phyloP scores from a whole-genome alignment of 30 jellyfish, hydroid and myxozoan species.

The Cassiopea xamachana region DNA sequence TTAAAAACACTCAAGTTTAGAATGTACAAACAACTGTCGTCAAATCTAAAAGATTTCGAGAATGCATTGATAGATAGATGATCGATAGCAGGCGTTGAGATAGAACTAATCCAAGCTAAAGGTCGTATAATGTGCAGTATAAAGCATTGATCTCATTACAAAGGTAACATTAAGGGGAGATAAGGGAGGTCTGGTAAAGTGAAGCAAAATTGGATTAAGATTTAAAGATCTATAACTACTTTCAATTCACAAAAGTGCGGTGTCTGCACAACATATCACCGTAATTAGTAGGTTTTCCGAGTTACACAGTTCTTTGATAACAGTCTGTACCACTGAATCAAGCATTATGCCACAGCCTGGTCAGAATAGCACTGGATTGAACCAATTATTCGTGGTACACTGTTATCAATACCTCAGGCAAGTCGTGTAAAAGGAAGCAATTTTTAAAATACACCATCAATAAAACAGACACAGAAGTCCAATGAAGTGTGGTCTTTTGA shows the following conservation, averaged over 20 bases:
- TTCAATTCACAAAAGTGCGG: slow-evolving; percentile 24
- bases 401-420: slow-evolving; percentile 3
- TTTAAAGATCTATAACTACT: slow-evolving; percentile 4
- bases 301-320: slow-evolving; percentile 6
- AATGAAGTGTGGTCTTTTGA: no score
- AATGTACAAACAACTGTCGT: neutral
- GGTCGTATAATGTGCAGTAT: slow-evolving; percentile 1
- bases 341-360: slow-evolving; percentile 18
- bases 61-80: neutral
- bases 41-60: neutral
- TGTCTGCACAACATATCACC: slow-evolving; percentile 71
- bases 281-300: slow-evolving; percentile 44
- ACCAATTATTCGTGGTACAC: neutral
- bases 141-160: slow-evolving; percentile 10
- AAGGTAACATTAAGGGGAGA: slow-evolving; percentile 59
- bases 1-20: neutral
- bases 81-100: slow-evolving; percentile 28
- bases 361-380: slow-evolving; percentile 33
- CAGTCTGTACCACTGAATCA: slow-evolving; percentile 30
- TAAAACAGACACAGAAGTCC: neutral
- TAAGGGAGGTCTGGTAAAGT: slow-evolving; percentile 13
- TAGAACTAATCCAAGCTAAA: slow-evolving; percentile 11
- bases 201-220: slow-evolving; percentile 31
- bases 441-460: neutral
- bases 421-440: neutral